A percentile compares a stretch with the other conserved stretches of the same genome.
These are phyloP conservation scores for Orchestia grillus DNA, from an alignment of 1,140 invertebrate genomes.

Conservation along the genomic window DNA sequence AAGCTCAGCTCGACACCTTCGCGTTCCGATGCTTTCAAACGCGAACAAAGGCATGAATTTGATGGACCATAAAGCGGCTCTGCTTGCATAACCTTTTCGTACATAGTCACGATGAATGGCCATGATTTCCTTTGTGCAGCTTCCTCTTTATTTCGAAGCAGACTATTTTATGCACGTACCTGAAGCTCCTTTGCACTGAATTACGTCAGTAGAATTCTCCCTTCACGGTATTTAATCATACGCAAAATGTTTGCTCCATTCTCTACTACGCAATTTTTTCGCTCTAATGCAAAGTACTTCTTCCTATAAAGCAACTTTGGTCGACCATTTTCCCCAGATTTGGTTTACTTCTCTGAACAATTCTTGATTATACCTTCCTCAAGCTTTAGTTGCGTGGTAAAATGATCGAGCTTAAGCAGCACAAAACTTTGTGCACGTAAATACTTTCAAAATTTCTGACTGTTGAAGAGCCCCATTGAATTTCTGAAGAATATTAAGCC, in stretches of 20 bases:
- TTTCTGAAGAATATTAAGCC: conserved; percentile 6
- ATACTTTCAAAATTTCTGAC: neutral
- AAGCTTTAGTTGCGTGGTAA: neutral
- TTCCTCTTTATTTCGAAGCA: neutral
- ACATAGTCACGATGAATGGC: neutral
- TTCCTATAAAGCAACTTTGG: neutral
- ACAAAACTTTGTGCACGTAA: neutral
- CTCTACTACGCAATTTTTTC: neutral
- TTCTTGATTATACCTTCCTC: neutral
- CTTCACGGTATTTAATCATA: neutral
- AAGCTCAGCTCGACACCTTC: neutral
- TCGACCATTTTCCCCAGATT: too few species aligned
- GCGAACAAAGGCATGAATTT: neutral
- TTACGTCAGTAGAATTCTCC: neutral
- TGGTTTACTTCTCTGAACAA: neutral
- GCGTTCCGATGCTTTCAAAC: neutral
- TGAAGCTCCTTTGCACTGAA: neutral
- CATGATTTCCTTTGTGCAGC: neutral
- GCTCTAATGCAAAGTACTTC: neutral
- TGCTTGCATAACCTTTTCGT: neutral
- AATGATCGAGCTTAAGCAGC: neutral
- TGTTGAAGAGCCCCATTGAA: neutral
- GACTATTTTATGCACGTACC: neutral
- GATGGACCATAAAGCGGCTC: neutral
- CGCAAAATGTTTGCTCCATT: too few species aligned